phyloP scores from a whole-genome alignment of 1,140 invertebrate species.

The Doryteuthis pealeii region DNA sequence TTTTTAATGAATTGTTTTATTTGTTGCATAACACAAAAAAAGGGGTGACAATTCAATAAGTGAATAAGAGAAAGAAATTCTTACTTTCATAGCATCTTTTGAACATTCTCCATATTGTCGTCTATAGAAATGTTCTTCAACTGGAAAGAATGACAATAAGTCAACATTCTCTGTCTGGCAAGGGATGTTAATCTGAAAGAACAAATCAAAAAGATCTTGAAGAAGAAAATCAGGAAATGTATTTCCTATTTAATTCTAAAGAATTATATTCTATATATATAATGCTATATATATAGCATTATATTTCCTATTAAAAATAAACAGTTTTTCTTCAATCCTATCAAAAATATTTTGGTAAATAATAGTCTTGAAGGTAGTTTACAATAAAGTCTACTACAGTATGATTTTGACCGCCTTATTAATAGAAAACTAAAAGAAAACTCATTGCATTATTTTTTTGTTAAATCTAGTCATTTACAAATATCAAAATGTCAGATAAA shows the following conservation, averaged over 20 bases:
- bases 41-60: neutral
- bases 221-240: neutral
- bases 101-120: conserved; percentile 61
- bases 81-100: conserved; percentile 50
- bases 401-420: neutral
- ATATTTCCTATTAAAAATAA: no score
- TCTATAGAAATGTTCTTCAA: conserved; percentile 68
- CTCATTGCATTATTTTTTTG: no score
- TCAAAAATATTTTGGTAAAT: neutral
- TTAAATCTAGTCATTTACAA: no score
- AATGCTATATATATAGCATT: no score
- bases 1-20: no score
- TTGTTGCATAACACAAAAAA: no score
- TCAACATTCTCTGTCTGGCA: conserved; percentile 60
- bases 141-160: conserved; percentile 66
- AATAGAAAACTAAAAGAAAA: no score
- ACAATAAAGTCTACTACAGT: no score
- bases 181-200: conserved; percentile 60
- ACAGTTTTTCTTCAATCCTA: neutral
- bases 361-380: no score
- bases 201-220: neutral
- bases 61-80: neutral
- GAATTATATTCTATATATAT: no score
- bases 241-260: no score
- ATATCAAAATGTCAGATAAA: no score